Conservation (phyloP, 1,140 invertebrate genomes). For the Laupala kohalensis region DNA sequence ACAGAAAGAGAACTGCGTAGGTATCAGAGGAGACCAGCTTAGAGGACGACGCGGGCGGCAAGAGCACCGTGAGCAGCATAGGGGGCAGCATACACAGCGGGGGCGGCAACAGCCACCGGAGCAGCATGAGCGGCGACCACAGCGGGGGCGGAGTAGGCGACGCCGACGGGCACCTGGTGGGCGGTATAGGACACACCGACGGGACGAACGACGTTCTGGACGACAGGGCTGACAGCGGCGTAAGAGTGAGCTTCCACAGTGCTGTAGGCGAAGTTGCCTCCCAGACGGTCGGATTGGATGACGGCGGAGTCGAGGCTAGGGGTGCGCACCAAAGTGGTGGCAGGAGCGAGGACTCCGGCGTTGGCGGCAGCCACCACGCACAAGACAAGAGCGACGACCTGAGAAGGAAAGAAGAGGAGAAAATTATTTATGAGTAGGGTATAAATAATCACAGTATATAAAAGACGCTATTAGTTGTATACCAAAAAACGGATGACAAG, state of each 20-base stretch:
- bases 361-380: slow-evolving; percentile 16
- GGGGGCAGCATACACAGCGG: slow-evolving; percentile 20
- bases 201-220: slow-evolving; percentile 26
- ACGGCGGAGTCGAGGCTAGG: slow-evolving; percentile 36
- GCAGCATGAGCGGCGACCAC: slow-evolving; percentile 12
- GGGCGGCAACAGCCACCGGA: slow-evolving; percentile 18
- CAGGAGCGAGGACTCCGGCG: slow-evolving; percentile 20
- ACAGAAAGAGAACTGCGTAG: not conserved
- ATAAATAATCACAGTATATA: no score
- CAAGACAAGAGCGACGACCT: slow-evolving; percentile 1
- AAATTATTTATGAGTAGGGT: not conserved
- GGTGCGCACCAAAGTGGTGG: slow-evolving; percentile 28
- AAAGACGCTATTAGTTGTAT: no score
- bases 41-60: not conserved
- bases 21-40: not conserved
- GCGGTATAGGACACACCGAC: slow-evolving; percentile 26
- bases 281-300: slow-evolving; percentile 35
- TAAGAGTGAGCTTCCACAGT: slow-evolving; percentile 38
- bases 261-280: slow-evolving; percentile 41
- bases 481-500: no score
- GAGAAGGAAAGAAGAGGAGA: no score
- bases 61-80: not conserved
- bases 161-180: slow-evolving; percentile 13
- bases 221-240: slow-evolving; percentile 30
- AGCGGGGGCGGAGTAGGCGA: slow-evolving; percentile 10